A percentile compares a stretch with the other conserved stretches of the same genome.
Conservation (phyloP, 2,113 vertebrate species). For the Ochotona curzoniae region DNA sequence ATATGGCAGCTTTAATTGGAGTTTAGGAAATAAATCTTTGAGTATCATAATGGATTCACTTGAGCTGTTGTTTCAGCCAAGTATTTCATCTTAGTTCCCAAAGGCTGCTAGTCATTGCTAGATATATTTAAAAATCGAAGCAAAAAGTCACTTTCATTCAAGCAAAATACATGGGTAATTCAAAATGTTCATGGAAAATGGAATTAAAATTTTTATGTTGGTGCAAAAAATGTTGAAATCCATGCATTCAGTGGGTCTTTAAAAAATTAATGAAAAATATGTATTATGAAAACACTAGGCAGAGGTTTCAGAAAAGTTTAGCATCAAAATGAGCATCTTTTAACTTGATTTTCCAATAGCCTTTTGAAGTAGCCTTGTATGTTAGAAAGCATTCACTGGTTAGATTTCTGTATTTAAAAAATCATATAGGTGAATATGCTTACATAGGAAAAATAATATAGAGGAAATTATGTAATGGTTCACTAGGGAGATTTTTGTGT, state of each 20-base stretch:
- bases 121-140: constrained; percentile 72
- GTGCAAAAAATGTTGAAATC: too few species aligned
- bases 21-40: constrained; percentile 77
- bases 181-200: too few species aligned
- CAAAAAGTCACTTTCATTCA: constrained; percentile 47
- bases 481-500: constrained; percentile 45
- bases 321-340: too few species aligned
- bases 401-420: not conserved
- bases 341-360: too few species aligned
- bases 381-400: constrained; percentile 18
- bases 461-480: constrained; percentile 33
- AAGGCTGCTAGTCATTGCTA: constrained; percentile 69
- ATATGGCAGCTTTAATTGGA: constrained; percentile 74
- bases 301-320: too few species aligned
- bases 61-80: constrained; percentile 70
- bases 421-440: constrained; percentile 34
- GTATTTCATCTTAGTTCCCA: constrained; percentile 77
- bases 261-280: too few species aligned
- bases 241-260: too few species aligned
- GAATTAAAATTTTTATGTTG: too few species aligned
- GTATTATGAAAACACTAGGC: too few species aligned
- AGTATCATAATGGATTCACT: constrained; percentile 72
- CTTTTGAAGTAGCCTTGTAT: not conserved
- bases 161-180: not conserved
- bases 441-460: constrained; percentile 60